Evolutionary conservation across 37 sponge, comb jelly and placozoan species (phyloP).

Genomic region (Ephydatia muelleri): DNA sequence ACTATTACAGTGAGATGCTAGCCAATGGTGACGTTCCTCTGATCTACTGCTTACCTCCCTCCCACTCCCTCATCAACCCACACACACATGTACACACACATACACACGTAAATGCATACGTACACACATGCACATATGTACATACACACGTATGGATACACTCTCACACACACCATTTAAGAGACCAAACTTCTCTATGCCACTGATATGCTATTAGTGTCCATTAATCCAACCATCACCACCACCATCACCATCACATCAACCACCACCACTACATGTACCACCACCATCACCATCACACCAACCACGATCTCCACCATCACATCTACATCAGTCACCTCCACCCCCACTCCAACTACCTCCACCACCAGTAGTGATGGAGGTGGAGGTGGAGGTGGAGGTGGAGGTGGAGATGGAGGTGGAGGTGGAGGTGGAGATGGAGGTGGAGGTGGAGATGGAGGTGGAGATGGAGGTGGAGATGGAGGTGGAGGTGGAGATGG

Average conservation of each 20-base stretch:
- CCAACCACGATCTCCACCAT: background rate
- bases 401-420: no score
- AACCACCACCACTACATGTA: no score
- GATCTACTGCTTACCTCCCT: background rate
- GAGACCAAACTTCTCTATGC: background rate
- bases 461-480: no score
- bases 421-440: no score
- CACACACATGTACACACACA: no score
- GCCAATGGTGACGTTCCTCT: background rate
- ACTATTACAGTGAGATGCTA: background rate
- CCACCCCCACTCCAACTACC: background rate
- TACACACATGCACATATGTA: background rate
- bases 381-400: background rate
- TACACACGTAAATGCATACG: background rate
- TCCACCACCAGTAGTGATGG: background rate
- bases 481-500: no score
- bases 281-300: constrained; percentile 11
- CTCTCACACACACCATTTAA: no score
- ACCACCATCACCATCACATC: constrained; percentile 6
- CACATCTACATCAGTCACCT: background rate
- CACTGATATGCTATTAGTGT: background rate
- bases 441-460: no score
- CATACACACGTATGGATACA: background rate
- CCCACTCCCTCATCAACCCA: background rate
- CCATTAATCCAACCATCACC: no score